Evolutionary conservation across 2,888 invertebrate genomes (phyloP), one percentile per base, ranked within the genome.

Genomic region (Caenorhabditis japonica): DNA sequence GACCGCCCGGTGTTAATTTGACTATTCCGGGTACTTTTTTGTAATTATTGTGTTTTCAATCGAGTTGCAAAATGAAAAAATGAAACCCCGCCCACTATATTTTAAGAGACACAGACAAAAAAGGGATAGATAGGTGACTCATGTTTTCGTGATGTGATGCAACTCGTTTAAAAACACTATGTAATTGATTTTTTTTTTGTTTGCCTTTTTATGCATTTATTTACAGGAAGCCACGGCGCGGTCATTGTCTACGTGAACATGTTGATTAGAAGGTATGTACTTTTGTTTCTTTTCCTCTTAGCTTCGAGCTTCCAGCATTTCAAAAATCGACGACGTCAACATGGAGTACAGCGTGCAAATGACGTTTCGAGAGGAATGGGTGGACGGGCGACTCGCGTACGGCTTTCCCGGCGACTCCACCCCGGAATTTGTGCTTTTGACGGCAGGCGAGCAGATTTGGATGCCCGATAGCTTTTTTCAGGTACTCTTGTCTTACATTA

Each of bases 361-460:
- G 88, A 96, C 96, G 83, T 96, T 97, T 91, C 92, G 96, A 89
- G 95, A 97, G 89, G 94, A 95, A 90, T 97, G 96, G 96, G 90
- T 94, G 88, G 96, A 97, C 89, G 95, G 95, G 89, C 91, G 96
- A 85, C 61, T 86, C 15, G 86, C 86, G 1, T 86, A 82, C 55
- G 86, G 86, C 1, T 23, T 73, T 17, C 70, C 74, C 0, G 62
- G 60, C 8, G 77, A 80, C 43, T 43, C 51, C 1, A 52, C 47
- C 21, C 85, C 86, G 0, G 81, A 83, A 7, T 87, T 87, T 53
- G 41, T 86, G 13, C 85, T 86, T 60, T 68, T 86, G 46, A 80
- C 85, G 0, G 80, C 87, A 2, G 86, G 88, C 58, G 94, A 93
- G 90, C 92, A 94, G 84, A 94, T 97, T 72, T 97, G 97, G 83